These are phyloP conservation scores for Notocelia uddmanniana DNA, from an alignment of 2,888 invertebrate species.

Conservation along the genomic window DNA sequence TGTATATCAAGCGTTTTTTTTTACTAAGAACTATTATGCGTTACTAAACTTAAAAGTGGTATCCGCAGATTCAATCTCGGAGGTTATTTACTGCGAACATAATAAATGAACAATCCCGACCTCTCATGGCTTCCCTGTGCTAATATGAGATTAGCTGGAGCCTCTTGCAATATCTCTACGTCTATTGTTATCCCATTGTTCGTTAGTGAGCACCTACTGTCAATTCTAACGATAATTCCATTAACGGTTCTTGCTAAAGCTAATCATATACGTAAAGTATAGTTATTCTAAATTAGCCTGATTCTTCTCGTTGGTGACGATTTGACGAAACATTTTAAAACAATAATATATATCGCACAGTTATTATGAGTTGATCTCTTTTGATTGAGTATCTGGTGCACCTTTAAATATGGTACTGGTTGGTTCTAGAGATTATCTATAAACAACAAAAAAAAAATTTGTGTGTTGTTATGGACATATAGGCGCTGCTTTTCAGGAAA, in stretches of 20 bases:
- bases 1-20: neutral
- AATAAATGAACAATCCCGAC: constrained; percentile 25
- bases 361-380: neutral
- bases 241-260: constrained; percentile 8
- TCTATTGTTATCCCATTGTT: constrained; percentile 32
- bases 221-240: constrained; percentile 15
- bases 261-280: neutral
- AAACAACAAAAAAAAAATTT: neutral
- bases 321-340: neutral
- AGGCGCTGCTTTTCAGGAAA: neutral
- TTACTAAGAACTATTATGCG: neutral
- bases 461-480: neutral
- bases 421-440: neutral
- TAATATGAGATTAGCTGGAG: constrained; percentile 18
- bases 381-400: neutral
- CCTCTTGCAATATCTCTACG: constrained; percentile 17
- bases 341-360: neutral
- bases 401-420: neutral
- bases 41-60: constrained; percentile 7
- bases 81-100: constrained; percentile 14
- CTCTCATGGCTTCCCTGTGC: constrained; percentile 12
- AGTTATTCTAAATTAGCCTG: neutral
- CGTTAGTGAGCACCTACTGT: constrained; percentile 3
- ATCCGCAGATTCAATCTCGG: neutral
- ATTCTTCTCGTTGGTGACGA: neutral